phyloP scores from a whole-genome alignment of 2,113 vertebrate species.

The Zosterops hypoxanthus region DNA sequence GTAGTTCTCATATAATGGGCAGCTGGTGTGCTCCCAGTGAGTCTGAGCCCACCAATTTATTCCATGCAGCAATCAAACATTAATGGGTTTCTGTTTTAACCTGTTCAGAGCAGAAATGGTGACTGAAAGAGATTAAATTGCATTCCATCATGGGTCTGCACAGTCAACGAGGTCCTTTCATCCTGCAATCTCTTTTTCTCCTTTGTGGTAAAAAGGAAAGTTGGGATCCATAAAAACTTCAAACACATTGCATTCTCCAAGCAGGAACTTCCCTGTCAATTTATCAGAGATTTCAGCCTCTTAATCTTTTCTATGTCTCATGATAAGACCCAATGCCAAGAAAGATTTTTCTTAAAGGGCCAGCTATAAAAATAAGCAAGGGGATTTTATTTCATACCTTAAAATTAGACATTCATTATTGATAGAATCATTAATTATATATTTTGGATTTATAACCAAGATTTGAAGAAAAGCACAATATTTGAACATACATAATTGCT shows the following conservation, averaged over 20 bases:
- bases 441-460: slow-evolving; percentile 60
- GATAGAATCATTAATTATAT: slow-evolving; percentile 74
- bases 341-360: not conserved
- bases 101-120: not conserved
- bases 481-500: slow-evolving; percentile 3
- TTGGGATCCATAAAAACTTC: not conserved
- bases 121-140: not conserved
- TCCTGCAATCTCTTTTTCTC: not conserved
- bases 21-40: not conserved
- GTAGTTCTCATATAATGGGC: not conserved
- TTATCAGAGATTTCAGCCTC: slow-evolving; percentile 37
- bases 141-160: not conserved
- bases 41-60: not conserved
- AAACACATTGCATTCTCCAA: not conserved
- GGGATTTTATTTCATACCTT: slow-evolving; percentile 52
- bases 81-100: slow-evolving; percentile 2
- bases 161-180: not conserved
- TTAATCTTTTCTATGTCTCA: not conserved
- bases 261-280: slow-evolving; percentile 27
- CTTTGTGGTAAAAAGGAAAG: not conserved
- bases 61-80: not conserved
- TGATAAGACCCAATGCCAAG: slow-evolving; percentile 33
- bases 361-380: slow-evolving; percentile 19
- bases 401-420: slow-evolving; percentile 79
- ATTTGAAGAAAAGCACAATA: slow-evolving; percentile 61